phyloP scores from a whole-genome alignment of 1,140 invertebrate genomes.

The Drosophila arawakana region DNA sequence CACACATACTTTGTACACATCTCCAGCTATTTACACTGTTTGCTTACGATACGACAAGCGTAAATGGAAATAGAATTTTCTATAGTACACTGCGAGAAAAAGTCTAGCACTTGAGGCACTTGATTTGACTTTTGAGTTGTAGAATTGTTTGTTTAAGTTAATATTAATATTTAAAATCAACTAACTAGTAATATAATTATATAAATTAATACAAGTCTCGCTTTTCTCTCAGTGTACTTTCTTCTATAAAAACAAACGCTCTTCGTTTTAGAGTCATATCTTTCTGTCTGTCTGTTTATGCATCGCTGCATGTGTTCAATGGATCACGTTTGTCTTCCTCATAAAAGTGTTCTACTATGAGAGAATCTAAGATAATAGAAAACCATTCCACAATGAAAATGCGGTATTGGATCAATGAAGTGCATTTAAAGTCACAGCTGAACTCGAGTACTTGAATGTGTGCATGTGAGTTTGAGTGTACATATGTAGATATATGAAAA shows the following conservation, averaged over 20 bases:
- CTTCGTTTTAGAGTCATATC: conserved; percentile 4
- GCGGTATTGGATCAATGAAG: conserved; percentile 25
- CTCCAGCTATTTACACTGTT: conserved; percentile 39
- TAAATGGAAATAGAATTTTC: conserved; percentile 26
- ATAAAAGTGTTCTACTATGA: not conserved
- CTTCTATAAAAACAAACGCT: conserved; percentile 35
- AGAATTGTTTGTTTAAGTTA: too few species aligned
- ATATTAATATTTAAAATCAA: too few species aligned
- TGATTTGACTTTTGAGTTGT: too few species aligned
- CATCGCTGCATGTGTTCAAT: conserved; percentile 28
- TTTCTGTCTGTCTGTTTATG: not conserved
- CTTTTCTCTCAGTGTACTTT: too few species aligned
- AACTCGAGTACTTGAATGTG: not conserved
- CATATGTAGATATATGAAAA: not conserved
- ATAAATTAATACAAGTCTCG: too few species aligned
- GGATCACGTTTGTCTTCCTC: conserved; percentile 31
- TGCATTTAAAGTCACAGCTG: conserved; percentile 7
- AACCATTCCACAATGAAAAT: conserved; percentile 16
- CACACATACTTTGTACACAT: conserved; percentile 17
- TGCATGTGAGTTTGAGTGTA: not conserved
- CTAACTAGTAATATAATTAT: too few species aligned
- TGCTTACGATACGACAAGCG: conserved; percentile 32
- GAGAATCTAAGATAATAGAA: conserved; percentile 2
- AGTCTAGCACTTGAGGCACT: too few species aligned
- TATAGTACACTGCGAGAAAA: conserved; percentile 4